Evolutionary conservation across 2,113 vertebrate genomes (phyloP).

Genomic region (Emydura subglobosa): DNA sequence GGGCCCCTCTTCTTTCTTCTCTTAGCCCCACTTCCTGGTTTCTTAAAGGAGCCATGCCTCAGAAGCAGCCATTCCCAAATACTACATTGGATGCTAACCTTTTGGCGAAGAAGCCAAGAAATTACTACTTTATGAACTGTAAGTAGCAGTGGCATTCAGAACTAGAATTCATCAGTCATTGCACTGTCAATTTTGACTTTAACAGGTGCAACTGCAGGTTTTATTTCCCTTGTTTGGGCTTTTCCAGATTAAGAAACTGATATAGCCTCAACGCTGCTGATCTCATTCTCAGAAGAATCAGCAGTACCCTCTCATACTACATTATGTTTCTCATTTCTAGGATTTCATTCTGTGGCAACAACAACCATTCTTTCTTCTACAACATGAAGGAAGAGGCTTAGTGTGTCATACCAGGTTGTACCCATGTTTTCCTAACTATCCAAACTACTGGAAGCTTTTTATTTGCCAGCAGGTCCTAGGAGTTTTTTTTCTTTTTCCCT

Average conservation of each 20-base stretch:
- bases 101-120: neutral
- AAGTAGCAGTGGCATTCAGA: neutral
- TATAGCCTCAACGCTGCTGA: conserved; percentile 2
- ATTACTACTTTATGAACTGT: neutral
- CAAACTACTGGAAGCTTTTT: neutral
- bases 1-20: neutral
- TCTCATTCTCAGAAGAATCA: neutral
- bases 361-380: neutral
- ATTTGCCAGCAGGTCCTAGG: neutral
- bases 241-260: neutral
- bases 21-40: neutral
- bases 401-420: neutral
- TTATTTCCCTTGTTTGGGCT: conserved; percentile 1
- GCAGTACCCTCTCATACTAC: neutral
- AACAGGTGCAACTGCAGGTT: neutral
- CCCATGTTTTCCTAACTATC: neutral
- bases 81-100: neutral
- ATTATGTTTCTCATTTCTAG: neutral
- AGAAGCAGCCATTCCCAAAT: neutral
- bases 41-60: neutral
- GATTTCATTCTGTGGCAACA: neutral
- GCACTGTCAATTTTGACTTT: neutral
- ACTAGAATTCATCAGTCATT: neutral
- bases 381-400: neutral
- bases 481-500: neutral